Conservation (phyloP, 1,140 invertebrate species). For the Meloidogyne hapla region DNA sequence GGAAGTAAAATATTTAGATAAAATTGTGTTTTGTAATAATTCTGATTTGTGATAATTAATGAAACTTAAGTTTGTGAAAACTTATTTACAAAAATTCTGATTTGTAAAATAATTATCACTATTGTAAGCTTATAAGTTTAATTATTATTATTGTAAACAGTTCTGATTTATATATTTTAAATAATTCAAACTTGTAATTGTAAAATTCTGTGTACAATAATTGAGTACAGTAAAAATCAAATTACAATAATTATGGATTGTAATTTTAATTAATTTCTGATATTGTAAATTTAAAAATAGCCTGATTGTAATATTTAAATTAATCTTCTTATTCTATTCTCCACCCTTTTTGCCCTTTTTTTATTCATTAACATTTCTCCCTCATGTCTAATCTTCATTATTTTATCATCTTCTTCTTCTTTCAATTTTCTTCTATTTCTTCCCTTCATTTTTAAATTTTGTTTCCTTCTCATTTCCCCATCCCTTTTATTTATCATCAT, state of each 20-base stretch:
- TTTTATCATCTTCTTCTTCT: not conserved
- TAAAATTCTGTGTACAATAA: no score
- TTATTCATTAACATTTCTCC: not conserved
- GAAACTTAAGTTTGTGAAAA: not conserved
- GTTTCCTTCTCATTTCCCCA: not conserved
- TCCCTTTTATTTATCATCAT: not conserved
- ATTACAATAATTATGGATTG: no score
- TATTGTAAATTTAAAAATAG: not conserved
- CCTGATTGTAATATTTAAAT: no score
- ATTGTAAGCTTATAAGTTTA: no score
- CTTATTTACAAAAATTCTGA: not conserved
- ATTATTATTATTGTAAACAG: no score
- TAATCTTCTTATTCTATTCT: no score
- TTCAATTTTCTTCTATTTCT: conserved; percentile 1
- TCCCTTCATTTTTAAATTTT: not conserved
- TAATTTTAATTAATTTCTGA: no score
- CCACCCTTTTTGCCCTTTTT: not conserved
- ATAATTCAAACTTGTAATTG: no score
- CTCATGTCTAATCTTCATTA: not conserved
- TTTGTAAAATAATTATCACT: not conserved
- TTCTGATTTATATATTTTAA: no score
- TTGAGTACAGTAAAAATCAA: no score
- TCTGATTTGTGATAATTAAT: not conserved
- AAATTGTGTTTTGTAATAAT: no score
- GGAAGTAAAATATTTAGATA: no score